phyloP scores from a whole-genome alignment of 2,888 invertebrate genomes.

The Pocota personata region DNA sequence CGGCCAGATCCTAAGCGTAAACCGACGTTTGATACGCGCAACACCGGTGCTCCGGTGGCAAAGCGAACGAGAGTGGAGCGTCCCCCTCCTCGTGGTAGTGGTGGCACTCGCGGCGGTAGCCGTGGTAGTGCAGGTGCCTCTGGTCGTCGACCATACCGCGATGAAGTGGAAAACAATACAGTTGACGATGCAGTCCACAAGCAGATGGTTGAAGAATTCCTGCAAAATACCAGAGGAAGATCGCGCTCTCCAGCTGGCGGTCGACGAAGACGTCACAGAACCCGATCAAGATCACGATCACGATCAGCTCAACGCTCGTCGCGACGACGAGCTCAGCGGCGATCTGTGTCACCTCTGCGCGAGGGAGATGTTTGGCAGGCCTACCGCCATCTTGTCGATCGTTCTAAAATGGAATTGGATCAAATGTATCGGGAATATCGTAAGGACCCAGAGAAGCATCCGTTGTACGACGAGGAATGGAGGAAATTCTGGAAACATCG shows the following conservation, averaged over 20 bases:
- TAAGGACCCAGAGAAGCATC: conserved; percentile 93
- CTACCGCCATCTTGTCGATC: conserved; percentile 80
- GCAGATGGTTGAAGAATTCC: conserved; percentile 80
- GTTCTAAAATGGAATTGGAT: conserved; percentile 77
- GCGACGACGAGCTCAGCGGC: conserved; percentile 57
- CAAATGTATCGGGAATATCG: conserved; percentile 84
- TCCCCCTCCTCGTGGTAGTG: background rate
- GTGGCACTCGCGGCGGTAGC: background rate
- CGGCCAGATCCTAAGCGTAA: conserved; percentile 65
- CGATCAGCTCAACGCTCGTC: conserved; percentile 48
- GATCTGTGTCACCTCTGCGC: conserved; percentile 78
- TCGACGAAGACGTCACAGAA: conserved; percentile 51
- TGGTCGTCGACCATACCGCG: conserved; percentile 41
- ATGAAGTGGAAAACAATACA: background rate
- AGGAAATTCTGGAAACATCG: conserved; percentile 93
- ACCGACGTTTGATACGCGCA: conserved; percentile 71
- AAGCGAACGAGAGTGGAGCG: conserved; percentile 36
- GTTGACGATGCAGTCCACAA: conserved; percentile 80
- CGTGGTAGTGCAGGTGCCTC: background rate
- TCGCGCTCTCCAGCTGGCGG: conserved; percentile 48
- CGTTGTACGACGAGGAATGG: conserved; percentile 93
- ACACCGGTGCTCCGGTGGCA: conserved; percentile 21
- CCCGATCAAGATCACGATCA: conserved; percentile 74
- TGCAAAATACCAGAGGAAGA: conserved; percentile 72
- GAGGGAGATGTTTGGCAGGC: conserved; percentile 80